Base-by-base conservation (phyloP, 2,113 vertebrate species). In the Psittacus erithacus region DNA sequence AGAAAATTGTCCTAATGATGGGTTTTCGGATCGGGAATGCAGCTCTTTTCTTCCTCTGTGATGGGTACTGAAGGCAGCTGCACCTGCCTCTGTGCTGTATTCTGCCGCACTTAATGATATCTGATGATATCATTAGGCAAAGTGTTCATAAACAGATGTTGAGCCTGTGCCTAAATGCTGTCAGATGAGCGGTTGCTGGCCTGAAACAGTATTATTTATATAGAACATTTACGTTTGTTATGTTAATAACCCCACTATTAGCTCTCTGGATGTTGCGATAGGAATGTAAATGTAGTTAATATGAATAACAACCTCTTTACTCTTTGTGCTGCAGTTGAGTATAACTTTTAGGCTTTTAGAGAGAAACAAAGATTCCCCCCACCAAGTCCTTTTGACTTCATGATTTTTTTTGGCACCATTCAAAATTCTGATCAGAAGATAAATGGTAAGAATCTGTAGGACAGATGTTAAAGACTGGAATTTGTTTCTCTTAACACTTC, bases 91-190 rank as follows among this genome's bases (percentile, higher is more conserved):
- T 98, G 98, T 97, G 98, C 98, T 98, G 98, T 98, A 97, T 98
- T 98, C 98, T 99, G 99, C 99, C 99, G 98, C 99, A 99, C 98
- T 99, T 99, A 99, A 99, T 99, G 99, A 99, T 99, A 99, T 99
- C 99, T 99, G 99, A 99, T 99, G 99, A 99, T 99, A 99, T 99
- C 99, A 99, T 99, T 99, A 99, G 99, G 98, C 99, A 99, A 99
- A 99, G 99, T 99, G 99, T 99, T 99, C 99, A 99, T 99, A 99
- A 99, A 99, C 99, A 99, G 99, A 99, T 99, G 99, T 99, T 99
- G 99, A 99, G 99, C 98, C 98, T 98, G 98, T 99, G 99, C 99
- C 98, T 99, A 99, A 99, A 99, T 99, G 98, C 99, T 99, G 99
- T 99, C 99, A 99, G 99, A 99, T 98, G 99, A 99, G 98, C 99